Base-by-base conservation (phyloP, 2,797 vertebrate species). In the Paedocypris micromegethes region DNA sequence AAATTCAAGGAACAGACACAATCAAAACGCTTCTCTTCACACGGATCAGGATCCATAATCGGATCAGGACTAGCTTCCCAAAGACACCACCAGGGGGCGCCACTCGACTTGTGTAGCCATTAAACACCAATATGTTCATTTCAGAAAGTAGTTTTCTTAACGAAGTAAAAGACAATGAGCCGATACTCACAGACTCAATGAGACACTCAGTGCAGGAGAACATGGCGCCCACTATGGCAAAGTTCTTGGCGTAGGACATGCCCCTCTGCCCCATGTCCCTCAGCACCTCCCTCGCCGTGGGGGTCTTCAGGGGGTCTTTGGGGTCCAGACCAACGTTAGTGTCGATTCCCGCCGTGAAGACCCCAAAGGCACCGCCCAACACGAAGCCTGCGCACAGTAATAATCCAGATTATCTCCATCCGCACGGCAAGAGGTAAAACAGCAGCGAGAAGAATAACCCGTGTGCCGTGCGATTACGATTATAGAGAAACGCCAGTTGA, bases 211-310 rank as follows among this genome's bases (percentile, higher is more conserved):
- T 97, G 75, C 93, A 98, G 56, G 97, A 98, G 83, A 99, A 99
- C 93, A 99, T 97, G 64, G 97, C 97, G 0, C 96, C 97, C 64
- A 99, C 92, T 0, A 99, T 94, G 71, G 96, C 97, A 0, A 99
- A 99, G 83, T 99, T 99, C 83, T 99, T 99, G 64, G 96, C 97
- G 0, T 98, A 98, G 3, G 97, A 99, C 86, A 98, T 92, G 72
- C 97, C 96, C 77, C 97, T 87, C 83, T 98, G 94, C 0, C 97
- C 96, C 97, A 99, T 99, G 77, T 98, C 97, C 84, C 88, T 95
- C 43, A 99, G 88, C 55, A 99, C 96, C 75, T 99, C 96, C 73
- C 81, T 90, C 0, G 96, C 97, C 0, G 96, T 93, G 0, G 96
- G 97, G 0, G 93, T 98, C 48, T 85, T 94, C 57, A 94, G 81